Evolutionary conservation across 2,888 invertebrate species (phyloP), one percentile per base, ranked within the genome.

Genomic region (Tetropium fuscum): DNA sequence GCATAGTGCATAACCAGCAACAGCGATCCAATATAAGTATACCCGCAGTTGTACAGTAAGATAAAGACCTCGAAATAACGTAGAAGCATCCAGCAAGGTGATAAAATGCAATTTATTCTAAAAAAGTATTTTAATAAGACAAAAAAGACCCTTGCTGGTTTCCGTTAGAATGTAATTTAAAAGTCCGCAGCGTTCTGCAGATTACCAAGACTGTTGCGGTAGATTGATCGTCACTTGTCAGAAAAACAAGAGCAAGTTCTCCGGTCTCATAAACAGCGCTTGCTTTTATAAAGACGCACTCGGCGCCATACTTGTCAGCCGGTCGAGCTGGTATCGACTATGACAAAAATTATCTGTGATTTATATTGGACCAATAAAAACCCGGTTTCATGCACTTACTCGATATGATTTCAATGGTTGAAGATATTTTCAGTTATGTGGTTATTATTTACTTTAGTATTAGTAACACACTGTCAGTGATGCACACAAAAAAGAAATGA

Each of bases 191-290:
- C 38, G 18, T 30, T 43, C 25, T 32, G 56, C 41, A 48, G 20
- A 41, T 56, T 22, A 56, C 48, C 32, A 16, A 30, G 41, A 20
- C 40, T 22, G 47, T 38, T 36, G 41, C 13, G 56, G 47, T 15
- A 48, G 41, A 56, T 55, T 56, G 34, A 48, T 56, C 48, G 56
- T 32, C 48, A 48, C 48, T 56, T 48, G 45, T 47, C 38, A 40
- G 47, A 47, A 40, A 44, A 44, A 55, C 55, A 47, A 55, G 38
- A 27, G 47, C 47, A 47, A 38, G 38, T 22, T 44, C 43, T 40
- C 11, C 18, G 44, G 44, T 41, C 45, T 20, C 38, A 55, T 44
- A 27, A 44, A 47, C 47, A 47, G 34, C 47, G 32, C 32, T 34
- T 47, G 32, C 18, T 47, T 41, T 47, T 34, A 18, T 47, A 47